These are phyloP conservation scores for Serranus cabrilla DNA, from an alignment of 2,797 vertebrate species.

Conservation along the genomic window DNA sequence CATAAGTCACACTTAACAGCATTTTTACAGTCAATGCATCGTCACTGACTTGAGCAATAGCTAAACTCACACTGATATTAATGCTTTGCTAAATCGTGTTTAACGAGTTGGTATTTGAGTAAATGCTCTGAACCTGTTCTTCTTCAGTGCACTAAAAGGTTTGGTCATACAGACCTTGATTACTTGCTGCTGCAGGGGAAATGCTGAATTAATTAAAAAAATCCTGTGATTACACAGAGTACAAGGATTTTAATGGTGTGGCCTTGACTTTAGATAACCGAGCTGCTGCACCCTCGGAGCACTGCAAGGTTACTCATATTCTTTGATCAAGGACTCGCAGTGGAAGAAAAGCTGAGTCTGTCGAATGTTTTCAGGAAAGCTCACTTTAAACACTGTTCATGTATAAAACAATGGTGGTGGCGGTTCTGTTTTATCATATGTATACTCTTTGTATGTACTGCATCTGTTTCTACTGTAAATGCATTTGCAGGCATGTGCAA, in stretches of 20 bases:
- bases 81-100: slow-evolving; percentile 9
- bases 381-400: not conserved
- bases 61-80: not conserved
- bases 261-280: slow-evolving; percentile 31
- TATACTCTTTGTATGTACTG: not conserved
- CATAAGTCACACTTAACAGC: not conserved
- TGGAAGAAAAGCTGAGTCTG: not conserved
- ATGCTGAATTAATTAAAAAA: slow-evolving; percentile 15
- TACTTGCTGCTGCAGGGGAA: slow-evolving; percentile 29
- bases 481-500: not conserved
- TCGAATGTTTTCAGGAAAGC: slow-evolving; percentile 4
- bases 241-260: slow-evolving; percentile 12
- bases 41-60: not conserved
- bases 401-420: not conserved
- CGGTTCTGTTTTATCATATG: not conserved
- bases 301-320: slow-evolving; percentile 41
- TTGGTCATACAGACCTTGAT: slow-evolving; percentile 16
- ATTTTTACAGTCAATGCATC: not conserved
- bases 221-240: slow-evolving; percentile 23
- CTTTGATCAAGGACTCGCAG: slow-evolving; percentile 49
- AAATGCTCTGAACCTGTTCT: slow-evolving; percentile 6
- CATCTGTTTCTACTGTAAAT: slow-evolving; percentile 9
- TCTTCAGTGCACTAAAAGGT: slow-evolving; percentile 10
- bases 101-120: slow-evolving; percentile 5
- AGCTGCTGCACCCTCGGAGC: slow-evolving; percentile 28